These are phyloP conservation scores for Bombyx mori DNA, from an alignment of 1,140 invertebrate genomes.

Conservation along the genomic window DNA sequence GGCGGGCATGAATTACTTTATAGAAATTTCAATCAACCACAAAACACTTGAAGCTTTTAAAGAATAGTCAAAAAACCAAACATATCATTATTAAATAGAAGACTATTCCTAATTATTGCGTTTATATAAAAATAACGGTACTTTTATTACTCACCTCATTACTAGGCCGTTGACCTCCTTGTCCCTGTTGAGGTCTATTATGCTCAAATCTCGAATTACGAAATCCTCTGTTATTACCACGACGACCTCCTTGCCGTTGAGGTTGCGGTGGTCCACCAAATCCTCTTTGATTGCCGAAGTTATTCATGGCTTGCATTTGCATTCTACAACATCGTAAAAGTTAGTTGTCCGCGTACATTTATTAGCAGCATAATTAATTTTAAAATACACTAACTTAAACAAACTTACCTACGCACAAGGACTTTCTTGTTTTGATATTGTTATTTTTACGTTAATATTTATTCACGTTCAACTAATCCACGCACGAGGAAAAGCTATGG, in stretches of 20 bases:
- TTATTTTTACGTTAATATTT: too few species aligned
- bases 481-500: too few species aligned
- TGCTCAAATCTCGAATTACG: slow-evolving; percentile 58
- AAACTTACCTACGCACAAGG: neutral
- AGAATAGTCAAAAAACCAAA: too few species aligned
- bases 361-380: neutral
- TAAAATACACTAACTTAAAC: neutral
- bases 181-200: slow-evolving; percentile 40
- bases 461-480: too few species aligned
- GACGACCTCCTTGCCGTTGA: slow-evolving; percentile 54
- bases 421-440: too few species aligned
- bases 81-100: too few species aligned
- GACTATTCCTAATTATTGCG: too few species aligned
- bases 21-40: too few species aligned
- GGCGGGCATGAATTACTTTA: too few species aligned
- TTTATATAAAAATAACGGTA: too few species aligned
- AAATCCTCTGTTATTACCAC: slow-evolving; percentile 44
- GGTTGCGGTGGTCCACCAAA: slow-evolving; percentile 62
- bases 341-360: neutral
- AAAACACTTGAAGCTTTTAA: too few species aligned
- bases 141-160: slow-evolving; percentile 36
- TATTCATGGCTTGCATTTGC: slow-evolving; percentile 64
- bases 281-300: slow-evolving; percentile 50
- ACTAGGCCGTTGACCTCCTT: slow-evolving; percentile 57
- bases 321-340: slow-evolving; percentile 26